These are phyloP conservation scores for Paracyclopina nana DNA, from an alignment of 1,140 invertebrate species.

Conservation along the genomic window DNA sequence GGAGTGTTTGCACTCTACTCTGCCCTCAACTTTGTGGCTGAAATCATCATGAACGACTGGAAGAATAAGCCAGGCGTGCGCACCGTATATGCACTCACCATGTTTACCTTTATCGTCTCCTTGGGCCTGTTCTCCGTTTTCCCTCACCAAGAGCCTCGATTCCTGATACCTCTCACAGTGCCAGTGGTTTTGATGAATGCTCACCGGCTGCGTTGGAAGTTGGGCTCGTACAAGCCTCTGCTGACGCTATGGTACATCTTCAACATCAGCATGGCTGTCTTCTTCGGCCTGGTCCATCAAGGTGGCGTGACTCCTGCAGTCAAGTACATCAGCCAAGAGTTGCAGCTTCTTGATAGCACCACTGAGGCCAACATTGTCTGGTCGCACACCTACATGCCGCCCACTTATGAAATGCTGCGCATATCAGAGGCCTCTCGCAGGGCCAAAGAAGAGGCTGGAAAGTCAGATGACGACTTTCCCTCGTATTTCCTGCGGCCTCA, in stretches of 20 bases:
- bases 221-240: background rate
- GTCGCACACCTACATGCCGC: slow-evolving; percentile 14
- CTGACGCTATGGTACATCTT: slow-evolving; percentile 10
- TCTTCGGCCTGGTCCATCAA: slow-evolving; percentile 9
- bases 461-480: background rate
- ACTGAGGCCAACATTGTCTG: slow-evolving; percentile 11
- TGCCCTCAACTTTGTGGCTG: slow-evolving; percentile 1
- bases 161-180: slow-evolving; percentile 11
- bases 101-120: slow-evolving; percentile 5
- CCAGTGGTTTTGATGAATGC: slow-evolving; percentile 11
- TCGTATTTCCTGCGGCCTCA: background rate
- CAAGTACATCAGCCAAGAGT: slow-evolving; percentile 8
- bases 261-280: slow-evolving; percentile 3
- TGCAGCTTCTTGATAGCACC: background rate
- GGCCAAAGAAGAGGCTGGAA: too few relatives aligned
- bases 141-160: slow-evolving; percentile 12
- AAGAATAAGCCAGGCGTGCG: slow-evolving; percentile 10
- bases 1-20: slow-evolving; percentile 3
- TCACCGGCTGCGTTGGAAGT: slow-evolving; percentile 10
- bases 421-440: too few relatives aligned
- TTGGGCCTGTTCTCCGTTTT: slow-evolving; percentile 4
- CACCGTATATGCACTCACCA: slow-evolving; percentile 6
- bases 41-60: slow-evolving; percentile 2
- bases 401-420: slow-evolving; percentile 6
- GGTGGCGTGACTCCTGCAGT: slow-evolving; percentile 5